Base-by-base conservation (phyloP, 2,888 invertebrate genomes). In the Lithophane ornitopus region DNA sequence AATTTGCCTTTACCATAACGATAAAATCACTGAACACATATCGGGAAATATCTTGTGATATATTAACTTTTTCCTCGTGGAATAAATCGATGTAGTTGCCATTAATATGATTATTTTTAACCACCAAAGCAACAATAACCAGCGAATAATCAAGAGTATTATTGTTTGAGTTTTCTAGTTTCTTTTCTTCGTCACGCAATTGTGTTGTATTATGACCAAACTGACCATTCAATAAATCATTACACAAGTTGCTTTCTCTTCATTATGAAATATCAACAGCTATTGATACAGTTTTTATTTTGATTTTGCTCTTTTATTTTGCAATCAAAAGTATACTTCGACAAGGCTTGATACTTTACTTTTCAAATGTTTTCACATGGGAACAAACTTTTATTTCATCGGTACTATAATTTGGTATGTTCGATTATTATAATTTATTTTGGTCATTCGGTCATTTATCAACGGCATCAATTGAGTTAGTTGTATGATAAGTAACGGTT, bases 191-290 rank as follows among this genome's bases (percentile, higher is more conserved):
- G 81, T 83, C 87, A 87, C 83, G 87, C 84, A 78, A 87, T 85
- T 61, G 39, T 78, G 69, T 81, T 77, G 68, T 73, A 85, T 81
- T 85, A 78, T 73, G 68, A 71, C 70, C 70, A 70, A 81, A 81
- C 76, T 86, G 81, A 80, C 82, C 85, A 85, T 88, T 84, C 80
- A 87, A 88, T 88, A 83, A 82, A 85, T 89, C 85, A 86, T 88
- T 89, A 80, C 85, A 85, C 86, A 88, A 89, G 85, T 87, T 81
- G 85, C 89, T 91, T 91, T 91, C 90, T 88, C 88, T 85, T 85
- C 67, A 63, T 84, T 81, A 87, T 81, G 81, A 87, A 88, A 89
- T 87, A 87, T 84, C 76, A 80, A 74, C 77, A 79, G 77, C 82
- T 86, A 86, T 89, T 71, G 67, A 62, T 74, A 78, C 22, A 70